Base-by-base conservation (phyloP, 2,113 vertebrate genomes). In the Gadus macrocephalus region DNA sequence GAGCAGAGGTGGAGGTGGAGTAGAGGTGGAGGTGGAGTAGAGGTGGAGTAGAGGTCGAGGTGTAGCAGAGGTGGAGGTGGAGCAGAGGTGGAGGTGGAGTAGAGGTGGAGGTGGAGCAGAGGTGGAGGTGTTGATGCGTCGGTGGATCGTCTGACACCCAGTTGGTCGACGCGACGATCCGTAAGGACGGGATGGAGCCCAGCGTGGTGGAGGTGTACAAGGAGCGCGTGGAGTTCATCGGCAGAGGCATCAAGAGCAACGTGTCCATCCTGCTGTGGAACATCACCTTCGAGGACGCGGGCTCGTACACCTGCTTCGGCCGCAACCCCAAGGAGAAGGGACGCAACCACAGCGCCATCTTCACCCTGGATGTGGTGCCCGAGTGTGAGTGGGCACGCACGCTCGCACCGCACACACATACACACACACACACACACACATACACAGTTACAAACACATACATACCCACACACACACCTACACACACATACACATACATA, bases 241-340 rank as follows among this genome's bases (percentile, higher is more conserved):
- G 96, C 14, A 86, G 25, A 25, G 25, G 84, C 3, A 92, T 91
- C 0, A 85, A 85, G 2, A 95, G 94, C 84, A 92, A 93, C 68
- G 79, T 99, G 75, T 97, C 96, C 81, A 94, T 99, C 15, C 35
- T 95, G 64, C 85, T 99, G 75, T 92, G 76, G 67, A 81, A 87
- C 1, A 90, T 98, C 86, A 96, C 97, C 55, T 98, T 99, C 66
- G 94, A 93, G 0, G 96, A 99, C 0, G 91, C 90, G 0, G 97
- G 97, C 27, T 78, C 85, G 15, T 99, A 97, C 82, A 96, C 91
- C 1, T 99, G 97, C 78, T 90, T 90, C 0, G 96, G 96, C 83
- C 91, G 76, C 85, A 99, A 99, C 89, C 94, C 92, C 73, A 95
- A 90, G 86, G 97, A 98, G 89, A 94, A 78, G 76, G 22, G 82